phyloP scores from a whole-genome alignment of 2,113 vertebrate species.

The Pao palembangensis region DNA sequence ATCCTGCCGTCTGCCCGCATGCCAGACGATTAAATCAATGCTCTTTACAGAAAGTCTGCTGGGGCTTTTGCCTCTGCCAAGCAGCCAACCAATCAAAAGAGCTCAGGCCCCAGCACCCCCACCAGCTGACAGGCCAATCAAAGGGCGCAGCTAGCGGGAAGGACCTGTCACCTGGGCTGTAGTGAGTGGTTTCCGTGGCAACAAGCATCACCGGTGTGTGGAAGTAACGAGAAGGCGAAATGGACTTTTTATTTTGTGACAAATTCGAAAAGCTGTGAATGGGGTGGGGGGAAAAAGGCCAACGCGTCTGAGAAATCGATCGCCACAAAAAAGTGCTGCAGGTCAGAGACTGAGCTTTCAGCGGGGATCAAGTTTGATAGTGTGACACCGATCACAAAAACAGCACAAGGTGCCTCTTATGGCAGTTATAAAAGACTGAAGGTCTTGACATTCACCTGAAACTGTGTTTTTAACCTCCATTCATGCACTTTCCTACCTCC shows the following conservation, averaged over 20 bases:
- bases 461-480: slow-evolving; percentile 7
- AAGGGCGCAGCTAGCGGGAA: slow-evolving; percentile 54
- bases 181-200: slow-evolving; percentile 62
- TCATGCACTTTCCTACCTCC: background rate
- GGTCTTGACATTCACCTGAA: slow-evolving; percentile 5
- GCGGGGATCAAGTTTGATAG: slow-evolving; percentile 17
- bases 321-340: slow-evolving; percentile 12
- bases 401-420: background rate
- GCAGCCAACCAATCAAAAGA: slow-evolving; percentile 48
- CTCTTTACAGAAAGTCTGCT: slow-evolving; percentile 52
- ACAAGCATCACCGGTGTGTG: slow-evolving; percentile 54
- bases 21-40: slow-evolving; percentile 67
- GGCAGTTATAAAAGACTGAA: background rate
- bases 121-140: slow-evolving; percentile 54
- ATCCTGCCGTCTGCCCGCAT: slow-evolving; percentile 34
- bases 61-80: slow-evolving; percentile 42
- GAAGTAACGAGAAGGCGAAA: slow-evolving; percentile 33
- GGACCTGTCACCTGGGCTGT: slow-evolving; percentile 63
- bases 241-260: slow-evolving; percentile 38
- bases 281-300: slow-evolving; percentile 9
- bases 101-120: slow-evolving; percentile 19
- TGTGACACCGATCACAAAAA: slow-evolving; percentile 13
- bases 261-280: slow-evolving; percentile 22
- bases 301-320: slow-evolving; percentile 29
- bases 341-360: slow-evolving; percentile 27